Evolutionary conservation across 2,113 vertebrate species (phyloP), one percentile per base, ranked within the genome.

Genomic region (Mirza zaza): DNA sequence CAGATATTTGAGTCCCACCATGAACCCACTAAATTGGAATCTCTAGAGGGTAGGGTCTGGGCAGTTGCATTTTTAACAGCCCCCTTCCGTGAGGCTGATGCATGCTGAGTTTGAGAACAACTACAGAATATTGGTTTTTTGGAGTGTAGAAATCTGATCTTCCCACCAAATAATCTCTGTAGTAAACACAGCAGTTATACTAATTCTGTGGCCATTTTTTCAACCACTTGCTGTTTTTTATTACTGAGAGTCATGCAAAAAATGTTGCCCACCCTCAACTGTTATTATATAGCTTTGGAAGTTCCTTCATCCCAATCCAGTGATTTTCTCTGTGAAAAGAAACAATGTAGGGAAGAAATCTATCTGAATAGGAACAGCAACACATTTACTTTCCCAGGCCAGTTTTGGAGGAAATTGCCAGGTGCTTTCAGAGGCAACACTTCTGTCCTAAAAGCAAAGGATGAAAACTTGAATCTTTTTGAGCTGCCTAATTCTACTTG

Each of bases 161-260:
- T 81, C 42, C 59, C 70, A 81, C 39, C 15, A 63, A 86, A 11
- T 77, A 89, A 92, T 90, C 59, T 91, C 39, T 90, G 68, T 45
- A 34, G 63, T 83, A 50, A 89, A 50, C 39, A 70, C 83, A 45
- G 57, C 0, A 1, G 63, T 90, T 91, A 59, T n/a, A 81, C 70
- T 90, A 87, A 95, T 90, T 92, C 85, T 97, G 84, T 57, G 71
- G 65, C 63, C 71, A 55, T 90, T 87, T 96, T 77, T 83, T 79
- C 63, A 95, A 87, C 39, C 75, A 63, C 52, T 95, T 95, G 91
- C 92, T 97, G 87, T 92, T 96, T 95, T 90, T 79, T 86, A 92
- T 95, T 89, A 91, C 68, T 76, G 39, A 39, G 20, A 95, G 39
- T 92, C 42, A 81, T 65, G 76, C 63, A 85, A 96, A 96, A 96